phyloP scores from a whole-genome alignment of 2,113 vertebrate species.

The Odocoileus virginianus region DNA sequence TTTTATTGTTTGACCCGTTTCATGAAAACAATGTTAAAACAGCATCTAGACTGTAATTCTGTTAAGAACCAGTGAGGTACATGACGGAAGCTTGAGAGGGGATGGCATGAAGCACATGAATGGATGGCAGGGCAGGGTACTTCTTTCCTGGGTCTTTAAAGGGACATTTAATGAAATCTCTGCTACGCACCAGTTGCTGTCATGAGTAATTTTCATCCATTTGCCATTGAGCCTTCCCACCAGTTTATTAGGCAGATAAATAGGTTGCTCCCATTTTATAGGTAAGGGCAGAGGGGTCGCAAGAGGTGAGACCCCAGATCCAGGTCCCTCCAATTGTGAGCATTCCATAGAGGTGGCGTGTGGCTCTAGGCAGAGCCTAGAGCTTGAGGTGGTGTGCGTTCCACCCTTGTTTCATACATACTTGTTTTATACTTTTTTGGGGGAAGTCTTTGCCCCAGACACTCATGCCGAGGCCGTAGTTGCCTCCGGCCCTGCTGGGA shows the following conservation, averaged over 20 bases:
- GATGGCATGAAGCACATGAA: rapidly evolving
- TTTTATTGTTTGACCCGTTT: background rate
- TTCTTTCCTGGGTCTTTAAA: background rate
- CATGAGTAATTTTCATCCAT: rapidly evolving
- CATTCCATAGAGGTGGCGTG: rapidly evolving
- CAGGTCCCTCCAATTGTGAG: rapidly evolving
- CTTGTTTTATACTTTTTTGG: rapidly evolving
- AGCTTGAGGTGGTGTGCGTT: rapidly evolving
- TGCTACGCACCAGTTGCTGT: rapidly evolving
- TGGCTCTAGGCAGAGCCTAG: rapidly evolving
- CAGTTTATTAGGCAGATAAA: too few relatives aligned
- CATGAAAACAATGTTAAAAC: background rate
- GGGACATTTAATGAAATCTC: background rate
- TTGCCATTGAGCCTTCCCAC: background rate
- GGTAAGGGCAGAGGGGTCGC: background rate
- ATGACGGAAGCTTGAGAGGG: rapidly evolving
- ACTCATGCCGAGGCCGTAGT: rapidly evolving
- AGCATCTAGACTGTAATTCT: background rate
- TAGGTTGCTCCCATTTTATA: background rate
- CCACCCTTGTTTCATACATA: rapidly evolving
- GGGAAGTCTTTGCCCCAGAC: background rate
- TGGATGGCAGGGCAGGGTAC: rapidly evolving
- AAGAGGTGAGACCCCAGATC: rapidly evolving
- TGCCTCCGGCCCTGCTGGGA: background rate
- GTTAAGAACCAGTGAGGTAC: background rate